phyloP scores from a whole-genome alignment of 2,797 vertebrate genomes.

The Allobates femoralis region DNA sequence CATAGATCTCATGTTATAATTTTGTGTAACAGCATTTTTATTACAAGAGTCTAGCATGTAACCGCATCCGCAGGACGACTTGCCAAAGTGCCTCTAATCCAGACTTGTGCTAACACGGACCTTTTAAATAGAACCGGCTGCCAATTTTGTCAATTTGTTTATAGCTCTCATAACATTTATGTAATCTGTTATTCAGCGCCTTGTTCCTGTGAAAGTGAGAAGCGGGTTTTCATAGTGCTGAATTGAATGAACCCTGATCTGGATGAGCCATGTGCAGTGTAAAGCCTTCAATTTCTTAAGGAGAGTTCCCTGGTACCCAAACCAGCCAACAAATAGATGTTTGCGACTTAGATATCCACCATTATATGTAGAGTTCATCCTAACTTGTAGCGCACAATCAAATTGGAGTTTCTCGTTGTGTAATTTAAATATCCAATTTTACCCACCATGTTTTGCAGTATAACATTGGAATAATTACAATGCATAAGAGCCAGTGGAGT shows the following conservation, averaged over 20 bases:
- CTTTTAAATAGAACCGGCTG: slow-evolving; percentile 6
- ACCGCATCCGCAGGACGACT: slow-evolving; percentile 11
- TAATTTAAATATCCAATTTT: too few relatives aligned
- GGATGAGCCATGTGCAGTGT: too few relatives aligned
- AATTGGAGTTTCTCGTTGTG: too few relatives aligned
- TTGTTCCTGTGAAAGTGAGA: slow-evolving; percentile 29
- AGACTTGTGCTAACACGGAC: slow-evolving; percentile 40
- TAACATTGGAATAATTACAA: too few relatives aligned
- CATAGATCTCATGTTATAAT: background rate
- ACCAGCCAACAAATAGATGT: background rate
- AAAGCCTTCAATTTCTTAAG: background rate
- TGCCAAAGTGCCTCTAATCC: slow-evolving; percentile 44
- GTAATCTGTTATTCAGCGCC: slow-evolving; percentile 42
- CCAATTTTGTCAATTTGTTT: slow-evolving; percentile 44
- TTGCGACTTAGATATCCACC: background rate
- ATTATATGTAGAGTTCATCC: background rate
- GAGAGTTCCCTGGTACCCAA: background rate
- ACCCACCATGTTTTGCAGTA: too few relatives aligned
- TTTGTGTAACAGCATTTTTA: slow-evolving; percentile 6
- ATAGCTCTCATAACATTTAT: slow-evolving; percentile 42
- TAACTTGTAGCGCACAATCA: too few relatives aligned
- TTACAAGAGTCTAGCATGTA: slow-evolving; percentile 35
- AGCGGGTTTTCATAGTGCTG: background rate
- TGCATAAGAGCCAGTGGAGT: too few relatives aligned
- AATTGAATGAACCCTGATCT: background rate